Evolutionary conservation across 2,888 invertebrate species (phyloP).

Genomic region (Venustoraphidia nigricollis): DNA sequence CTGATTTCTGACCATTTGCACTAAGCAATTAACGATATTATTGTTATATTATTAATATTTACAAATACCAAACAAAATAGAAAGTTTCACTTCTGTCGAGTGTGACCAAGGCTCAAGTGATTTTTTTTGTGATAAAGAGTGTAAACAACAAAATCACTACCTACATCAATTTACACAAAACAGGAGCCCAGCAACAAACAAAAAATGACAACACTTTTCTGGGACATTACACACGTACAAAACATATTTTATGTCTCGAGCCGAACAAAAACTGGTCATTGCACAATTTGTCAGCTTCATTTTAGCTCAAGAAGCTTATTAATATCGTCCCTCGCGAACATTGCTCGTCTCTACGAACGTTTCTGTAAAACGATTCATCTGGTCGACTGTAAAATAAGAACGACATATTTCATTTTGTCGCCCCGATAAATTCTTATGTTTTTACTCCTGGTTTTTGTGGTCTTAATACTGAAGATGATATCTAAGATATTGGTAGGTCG

Average conservation of each 20-base stretch:
- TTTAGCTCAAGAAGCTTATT: not conserved
- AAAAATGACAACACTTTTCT: not conserved
- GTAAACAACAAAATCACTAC: not conserved
- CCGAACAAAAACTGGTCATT: not conserved
- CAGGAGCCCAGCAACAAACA: not conserved
- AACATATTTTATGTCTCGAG: not conserved
- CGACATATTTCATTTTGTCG: conserved; percentile 22
- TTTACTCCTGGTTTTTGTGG: not conserved
- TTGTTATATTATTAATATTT: too few relatives aligned
- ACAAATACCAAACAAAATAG: too few relatives aligned
- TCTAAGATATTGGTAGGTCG: not conserved
- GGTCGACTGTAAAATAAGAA: conserved; percentile 15
- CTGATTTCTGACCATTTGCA: too few relatives aligned
- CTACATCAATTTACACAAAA: not conserved
- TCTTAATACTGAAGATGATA: not conserved
- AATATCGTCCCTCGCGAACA: not conserved
- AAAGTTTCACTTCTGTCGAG: too few relatives aligned
- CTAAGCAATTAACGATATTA: too few relatives aligned
- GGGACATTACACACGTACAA: not conserved
- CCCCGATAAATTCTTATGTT: conserved; percentile 16
- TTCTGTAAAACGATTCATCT: conserved; percentile 6
- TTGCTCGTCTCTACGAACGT: not conserved
- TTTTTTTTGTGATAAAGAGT: not conserved
- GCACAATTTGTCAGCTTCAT: not conserved
- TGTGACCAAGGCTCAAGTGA: too few relatives aligned